Evolutionary conservation across 2,797 vertebrate genomes (phyloP), one percentile per base, ranked within the genome.

Genomic region (Alexandromys oeconomus): DNA sequence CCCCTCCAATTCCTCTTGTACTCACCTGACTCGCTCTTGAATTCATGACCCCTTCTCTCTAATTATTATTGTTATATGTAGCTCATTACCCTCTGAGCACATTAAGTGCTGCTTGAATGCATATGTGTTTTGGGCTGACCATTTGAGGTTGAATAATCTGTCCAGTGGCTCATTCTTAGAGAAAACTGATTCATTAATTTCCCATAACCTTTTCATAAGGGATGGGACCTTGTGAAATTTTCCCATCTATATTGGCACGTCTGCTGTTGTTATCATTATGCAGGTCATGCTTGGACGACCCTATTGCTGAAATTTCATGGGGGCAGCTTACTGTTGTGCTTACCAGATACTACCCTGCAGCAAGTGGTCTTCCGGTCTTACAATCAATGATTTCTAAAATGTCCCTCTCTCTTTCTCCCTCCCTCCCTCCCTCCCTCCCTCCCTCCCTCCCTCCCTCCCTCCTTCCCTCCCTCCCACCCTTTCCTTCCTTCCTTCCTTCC

Each of bases 401-500:
- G n/a, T 34, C 11, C 11, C 37, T 23, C 46, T 5, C 25, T 46
- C 13, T 51, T 51, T 11, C 40, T 76, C 74, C 27, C 5, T 46
- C 10, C 0, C 19, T 29, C 13, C 2, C 17, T 46, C 17, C 1
- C 19, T 19, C 7, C 4, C 29, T 17, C 40, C 17, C 48, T 19
- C 17, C 57, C 34, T 27, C 29, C 17, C 46, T 63, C 27, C 61
- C 40, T 40, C 40, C 27, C 2, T 46, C 10, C 0, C n/a, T n/a
- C n/a, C n/a, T n/a, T n/a, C n/a, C n/a, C n/a, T n/a, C n/a, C n/a
- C n/a, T n/a, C n/a, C n/a, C n/a, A n/a, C n/a, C n/a, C n/a, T n/a
- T 11, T 29, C 13, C 2, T 11, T 46, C 17, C 1, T 11, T 19
- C 7, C 4, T 19, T 17, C 40, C 17, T 67, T 19, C 17, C 57